These are phyloP conservation scores for Crossaster papposus DNA, from an alignment of 53 echinoderm and acorn worm genomes.

Conservation along the genomic window DNA sequence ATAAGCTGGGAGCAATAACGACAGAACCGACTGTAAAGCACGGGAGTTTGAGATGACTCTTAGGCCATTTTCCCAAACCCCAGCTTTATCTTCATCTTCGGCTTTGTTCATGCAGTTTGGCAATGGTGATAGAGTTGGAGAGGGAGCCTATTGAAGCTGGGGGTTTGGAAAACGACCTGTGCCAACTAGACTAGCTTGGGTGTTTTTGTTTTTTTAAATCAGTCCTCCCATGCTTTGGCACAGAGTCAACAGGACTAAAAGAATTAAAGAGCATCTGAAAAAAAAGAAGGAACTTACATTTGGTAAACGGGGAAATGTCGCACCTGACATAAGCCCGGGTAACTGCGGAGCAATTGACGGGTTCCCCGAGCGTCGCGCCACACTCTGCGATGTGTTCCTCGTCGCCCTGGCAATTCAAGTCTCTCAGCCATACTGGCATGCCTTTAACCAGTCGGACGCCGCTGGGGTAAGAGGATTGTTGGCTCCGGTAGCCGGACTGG, in stretches of 20 bases:
- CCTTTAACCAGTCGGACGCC: background rate
- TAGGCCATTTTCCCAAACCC: too few relatives aligned
- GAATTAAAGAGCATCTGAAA: background rate
- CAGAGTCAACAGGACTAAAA: too few relatives aligned
- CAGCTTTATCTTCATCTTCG: too few relatives aligned
- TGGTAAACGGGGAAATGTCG: background rate
- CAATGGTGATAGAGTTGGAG: too few relatives aligned
- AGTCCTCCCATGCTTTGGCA: too few relatives aligned
- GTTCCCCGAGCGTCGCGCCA: background rate
- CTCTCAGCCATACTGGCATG: background rate
- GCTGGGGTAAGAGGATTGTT: background rate
- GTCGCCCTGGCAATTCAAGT: background rate
- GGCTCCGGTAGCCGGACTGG: background rate
- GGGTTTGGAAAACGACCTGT: too few relatives aligned
- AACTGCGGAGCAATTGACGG: background rate
- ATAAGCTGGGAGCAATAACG: background rate
- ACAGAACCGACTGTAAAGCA: too few relatives aligned
- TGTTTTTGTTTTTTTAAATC: too few relatives aligned
- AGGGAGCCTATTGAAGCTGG: too few relatives aligned
- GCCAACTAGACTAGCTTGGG: too few relatives aligned
- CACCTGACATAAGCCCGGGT: background rate
- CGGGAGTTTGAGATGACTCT: too few relatives aligned
- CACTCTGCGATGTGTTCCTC: background rate
- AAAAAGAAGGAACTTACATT: background rate
- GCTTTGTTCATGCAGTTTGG: too few relatives aligned